phyloP scores from a whole-genome alignment of 2,113 vertebrate genomes.

The Dipodomys spectabilis region DNA sequence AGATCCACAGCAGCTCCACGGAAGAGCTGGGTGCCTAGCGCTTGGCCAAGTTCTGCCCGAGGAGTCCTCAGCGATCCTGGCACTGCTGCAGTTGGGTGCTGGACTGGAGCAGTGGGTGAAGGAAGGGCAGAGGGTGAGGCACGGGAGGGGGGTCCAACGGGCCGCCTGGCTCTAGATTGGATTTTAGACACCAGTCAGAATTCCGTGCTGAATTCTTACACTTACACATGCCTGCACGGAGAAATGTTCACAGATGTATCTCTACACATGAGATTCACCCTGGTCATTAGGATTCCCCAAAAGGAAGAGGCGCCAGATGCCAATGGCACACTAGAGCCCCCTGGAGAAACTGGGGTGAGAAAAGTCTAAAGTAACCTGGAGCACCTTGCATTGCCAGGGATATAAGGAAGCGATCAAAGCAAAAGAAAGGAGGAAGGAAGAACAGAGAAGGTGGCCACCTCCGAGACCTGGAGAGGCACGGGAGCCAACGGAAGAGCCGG shows the following conservation, averaged over 20 bases:
- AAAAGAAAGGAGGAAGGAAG: neutral
- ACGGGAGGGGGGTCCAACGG: neutral
- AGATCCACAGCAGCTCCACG: neutral
- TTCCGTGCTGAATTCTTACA: fast-evolving
- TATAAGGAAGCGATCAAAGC: too few species aligned
- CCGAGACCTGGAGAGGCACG: fast-evolving
- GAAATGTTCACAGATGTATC: fast-evolving
- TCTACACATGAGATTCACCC: fast-evolving
- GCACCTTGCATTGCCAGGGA: too few species aligned
- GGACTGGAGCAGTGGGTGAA: neutral
- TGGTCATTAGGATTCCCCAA: fast-evolving
- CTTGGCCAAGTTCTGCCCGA: neutral
- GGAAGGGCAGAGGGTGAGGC: neutral
- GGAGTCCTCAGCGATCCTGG: too few species aligned
- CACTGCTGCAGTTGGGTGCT: fast-evolving
- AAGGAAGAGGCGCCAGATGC: neutral
- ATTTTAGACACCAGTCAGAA: neutral
- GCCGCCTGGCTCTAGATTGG: neutral
- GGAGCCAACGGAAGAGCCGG: neutral
- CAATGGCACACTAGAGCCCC: neutral
- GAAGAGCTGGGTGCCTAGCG: too few species aligned
- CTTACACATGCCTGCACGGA: fast-evolving
- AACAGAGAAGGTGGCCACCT: neutral
- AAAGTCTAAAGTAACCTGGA: too few species aligned
- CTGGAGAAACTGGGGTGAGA: neutral